phyloP scores from a whole-genome alignment of 2,797 vertebrate genomes.

The Poeciliopsis infans region DNA sequence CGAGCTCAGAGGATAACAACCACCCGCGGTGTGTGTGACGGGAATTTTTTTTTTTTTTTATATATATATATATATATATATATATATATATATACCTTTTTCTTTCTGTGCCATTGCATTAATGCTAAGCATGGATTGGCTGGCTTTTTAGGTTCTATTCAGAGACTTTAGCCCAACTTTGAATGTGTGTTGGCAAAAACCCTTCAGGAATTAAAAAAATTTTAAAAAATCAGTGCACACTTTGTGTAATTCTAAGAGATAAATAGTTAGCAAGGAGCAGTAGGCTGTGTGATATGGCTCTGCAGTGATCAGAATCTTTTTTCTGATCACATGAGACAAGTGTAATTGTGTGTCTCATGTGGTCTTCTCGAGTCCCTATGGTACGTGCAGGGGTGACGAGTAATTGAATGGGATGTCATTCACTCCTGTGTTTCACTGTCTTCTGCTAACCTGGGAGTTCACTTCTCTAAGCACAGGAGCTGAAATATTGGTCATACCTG shows the following conservation, averaged over 20 bases:
- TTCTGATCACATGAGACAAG: conserved; percentile 11
- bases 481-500: conserved; percentile 70
- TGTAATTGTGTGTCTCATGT: conserved; percentile 74
- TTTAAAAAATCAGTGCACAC: conserved; percentile 46
- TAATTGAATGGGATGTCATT: conserved; percentile 80
- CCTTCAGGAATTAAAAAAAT: conserved; percentile 9
- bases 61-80: too few relatives aligned
- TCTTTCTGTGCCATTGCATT: conserved; percentile 32
- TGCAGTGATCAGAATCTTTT: conserved; percentile 68
- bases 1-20: too few relatives aligned
- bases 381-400: conserved; percentile 65
- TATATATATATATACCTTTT: neutral
- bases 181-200: conserved; percentile 23
- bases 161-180: conserved; percentile 38
- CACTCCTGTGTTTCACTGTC: conserved; percentile 64
- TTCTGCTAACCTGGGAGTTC: conserved; percentile 66
- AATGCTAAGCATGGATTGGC: conserved; percentile 33
- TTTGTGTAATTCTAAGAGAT: conserved; percentile 44
- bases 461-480: conserved; percentile 53
- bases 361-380: conserved; percentile 66
- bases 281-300: conserved; percentile 35
- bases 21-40: too few relatives aligned
- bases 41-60: too few relatives aligned
- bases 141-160: conserved; percentile 45
- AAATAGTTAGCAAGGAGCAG: conserved; percentile 19